A percentile compares a stretch with the other conserved stretches of the same genome.
Evolutionary conservation across 2,113 vertebrate species (phyloP).

Genomic region (Ondatra zibethicus): DNA sequence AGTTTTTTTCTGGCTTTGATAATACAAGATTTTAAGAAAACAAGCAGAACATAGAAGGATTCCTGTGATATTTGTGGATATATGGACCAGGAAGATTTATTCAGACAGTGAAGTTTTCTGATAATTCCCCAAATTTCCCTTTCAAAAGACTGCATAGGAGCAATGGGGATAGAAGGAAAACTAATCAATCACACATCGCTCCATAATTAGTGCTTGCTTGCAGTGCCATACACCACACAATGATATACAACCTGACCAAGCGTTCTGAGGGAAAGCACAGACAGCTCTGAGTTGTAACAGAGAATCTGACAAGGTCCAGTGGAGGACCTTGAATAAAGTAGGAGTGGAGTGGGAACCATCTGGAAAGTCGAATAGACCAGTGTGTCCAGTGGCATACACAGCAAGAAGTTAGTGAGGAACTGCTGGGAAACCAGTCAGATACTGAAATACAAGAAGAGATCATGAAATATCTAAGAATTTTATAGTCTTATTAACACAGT

Average conservation of each 20-base stretch:
- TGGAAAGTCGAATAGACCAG: neutral
- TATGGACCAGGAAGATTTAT: neutral
- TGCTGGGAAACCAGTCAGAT: neutral
- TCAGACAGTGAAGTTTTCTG: neutral
- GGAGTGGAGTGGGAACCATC: neutral
- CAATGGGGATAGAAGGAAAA: neutral
- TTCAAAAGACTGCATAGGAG: neutral
- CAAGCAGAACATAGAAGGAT: neutral
- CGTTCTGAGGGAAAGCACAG: neutral
- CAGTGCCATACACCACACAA: neutral
- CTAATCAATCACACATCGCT: neutral
- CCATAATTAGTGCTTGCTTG: neutral
- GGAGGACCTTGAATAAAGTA: no score
- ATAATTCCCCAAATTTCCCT: neutral
- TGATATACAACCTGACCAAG: neutral
- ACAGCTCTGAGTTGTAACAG: neutral
- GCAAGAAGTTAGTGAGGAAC: neutral
- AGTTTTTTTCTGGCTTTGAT: neutral
- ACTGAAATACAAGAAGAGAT: neutral
- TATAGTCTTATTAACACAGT: neutral
- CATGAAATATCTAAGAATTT: slow-evolving; percentile 4
- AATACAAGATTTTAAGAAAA: neutral
- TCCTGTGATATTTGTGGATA: neutral
- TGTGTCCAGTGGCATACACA: neutral
- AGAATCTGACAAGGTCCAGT: neutral